Base-by-base conservation (phyloP, 2,797 vertebrate species). In the Botia kubotai region DNA sequence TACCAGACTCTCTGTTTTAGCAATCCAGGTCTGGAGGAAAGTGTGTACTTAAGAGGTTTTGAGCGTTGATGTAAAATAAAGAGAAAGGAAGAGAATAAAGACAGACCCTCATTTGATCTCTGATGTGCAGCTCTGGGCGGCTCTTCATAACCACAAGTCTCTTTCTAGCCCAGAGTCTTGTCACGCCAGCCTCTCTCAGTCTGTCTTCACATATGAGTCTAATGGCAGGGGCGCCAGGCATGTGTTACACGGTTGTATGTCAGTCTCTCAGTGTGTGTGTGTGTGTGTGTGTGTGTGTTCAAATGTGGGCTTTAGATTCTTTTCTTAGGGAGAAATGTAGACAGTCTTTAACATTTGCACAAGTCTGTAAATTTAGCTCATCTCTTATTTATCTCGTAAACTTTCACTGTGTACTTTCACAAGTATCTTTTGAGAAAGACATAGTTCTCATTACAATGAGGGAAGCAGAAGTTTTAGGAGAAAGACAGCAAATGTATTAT, bases 351-450 rank as follows among this genome's bases (percentile, higher is more conserved):
- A 29, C 53, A 79, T 72, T 62, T n/a, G 60, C 57, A 74, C 50
- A 79, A 66, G 46, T 36, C 62, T 65, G 48, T 71, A 16, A 33
- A 69, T 77, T 36, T 16, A 77, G 16, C 36, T 69, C 43, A 78
- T 75, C 66, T 70, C 58, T 29, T 72, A 43, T 43, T 72, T 71
- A 78, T 83, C 78, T 83, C 53, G 65, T 80, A 52, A 53, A 70
- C 52, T 78, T 80, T 78, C 60, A 73, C 23, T 48, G 65, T 48
- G 63, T 58, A 72, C 80, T 72, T 26, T 29, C 23, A 62, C 21
- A 62, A 26, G 21, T 12, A 14, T 29, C 58, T 26, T 21, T 26
- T 14, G n/a, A 26, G 12, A 1, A 62, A 62, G 23, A 39, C 29
- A 19, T 5, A 58, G 39, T 29, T 29, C 36, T 48, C 33, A 46